Base-by-base conservation (phyloP, 2,888 invertebrate genomes). In the Drosophila neonasuta region DNA sequence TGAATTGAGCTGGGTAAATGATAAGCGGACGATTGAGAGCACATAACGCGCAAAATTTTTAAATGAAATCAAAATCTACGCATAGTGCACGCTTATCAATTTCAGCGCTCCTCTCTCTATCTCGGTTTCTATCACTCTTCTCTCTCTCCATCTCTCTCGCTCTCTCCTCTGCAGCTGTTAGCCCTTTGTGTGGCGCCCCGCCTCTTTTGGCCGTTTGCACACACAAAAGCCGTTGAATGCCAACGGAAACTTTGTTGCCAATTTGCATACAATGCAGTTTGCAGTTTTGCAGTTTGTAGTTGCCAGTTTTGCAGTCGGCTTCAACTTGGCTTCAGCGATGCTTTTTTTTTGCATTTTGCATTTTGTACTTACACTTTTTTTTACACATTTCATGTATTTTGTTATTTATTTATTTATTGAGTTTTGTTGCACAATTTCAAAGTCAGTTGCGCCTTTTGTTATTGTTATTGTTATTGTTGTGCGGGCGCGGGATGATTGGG, bases 221-320 rank as follows among this genome's bases (percentile, higher is more conserved):
- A 51, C 44, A 60, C 59, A 52, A 39, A 42, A 51, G 34, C 36
- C 67, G 41, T 45, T 51, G 51, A 74, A 68, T 74, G 44, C 54
- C 61, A 68, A 63, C 72, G 64, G 52, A 69, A 86, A 79, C 60
- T 74, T 77, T 72, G 69, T 66, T 68, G 69, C 61, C 73, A 83
- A 81, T 81, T 81, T 83, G 86, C 84, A 83, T 86, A 70, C 75
- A 86, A 73, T 83, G 75, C 83, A 82, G 61, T 76, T 75, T 68
- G 15, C 66, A 76, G 60, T 68, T 74, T 71, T 48, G 51, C 68
- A 76, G 60, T 68, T 74, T 71, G 29, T 51, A 29, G 48, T 52
- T 69, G 41, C 8, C 50, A 52, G 55, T 59, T 63, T 34, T 44
- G 55, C 20, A 20, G 20, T 34, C 13, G 44, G 41, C 20, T 42